Evolutionary conservation across 2,888 invertebrate genomes (phyloP).

Genomic region (Dryadula phaetusa): DNA sequence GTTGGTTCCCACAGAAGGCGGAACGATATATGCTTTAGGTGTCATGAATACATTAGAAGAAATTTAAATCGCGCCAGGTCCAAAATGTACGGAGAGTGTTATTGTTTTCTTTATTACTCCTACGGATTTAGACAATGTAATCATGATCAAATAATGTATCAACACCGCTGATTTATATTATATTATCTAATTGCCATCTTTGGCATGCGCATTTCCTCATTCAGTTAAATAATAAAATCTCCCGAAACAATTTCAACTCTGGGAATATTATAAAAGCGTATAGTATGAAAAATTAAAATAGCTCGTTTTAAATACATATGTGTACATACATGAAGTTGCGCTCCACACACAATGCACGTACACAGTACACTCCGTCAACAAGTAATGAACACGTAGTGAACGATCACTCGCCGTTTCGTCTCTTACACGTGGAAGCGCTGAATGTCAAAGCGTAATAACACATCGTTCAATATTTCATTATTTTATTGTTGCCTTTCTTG

Average conservation of each 20-base stretch:
- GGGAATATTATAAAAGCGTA: neutral
- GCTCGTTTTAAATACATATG: neutral
- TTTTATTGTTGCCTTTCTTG: neutral
- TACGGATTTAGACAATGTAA: neutral
- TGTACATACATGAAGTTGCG: neutral
- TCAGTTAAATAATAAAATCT: neutral
- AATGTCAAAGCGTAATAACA: neutral
- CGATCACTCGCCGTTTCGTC: conserved; percentile 23
- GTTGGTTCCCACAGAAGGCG: too few relatives aligned
- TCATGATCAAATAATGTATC: too few relatives aligned
- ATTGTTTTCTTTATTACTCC: too few relatives aligned
- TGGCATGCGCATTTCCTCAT: too few relatives aligned
- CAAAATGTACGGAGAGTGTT: too few relatives aligned
- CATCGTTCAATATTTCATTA: neutral
- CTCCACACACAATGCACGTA: neutral
- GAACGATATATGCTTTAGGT: too few relatives aligned
- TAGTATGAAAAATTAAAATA: neutral
- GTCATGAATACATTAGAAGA: too few relatives aligned
- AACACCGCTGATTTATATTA: too few relatives aligned
- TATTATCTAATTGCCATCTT: too few relatives aligned
- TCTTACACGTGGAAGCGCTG: conserved; percentile 14
- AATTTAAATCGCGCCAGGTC: too few relatives aligned
- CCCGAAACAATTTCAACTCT: neutral
- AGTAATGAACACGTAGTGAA: conserved; percentile 16
- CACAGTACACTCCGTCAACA: neutral